Evolutionary conservation across 64 coral and sea anemone species (phyloP), one percentile per base, ranked within the genome.

Genomic region (Actinia equina): DNA sequence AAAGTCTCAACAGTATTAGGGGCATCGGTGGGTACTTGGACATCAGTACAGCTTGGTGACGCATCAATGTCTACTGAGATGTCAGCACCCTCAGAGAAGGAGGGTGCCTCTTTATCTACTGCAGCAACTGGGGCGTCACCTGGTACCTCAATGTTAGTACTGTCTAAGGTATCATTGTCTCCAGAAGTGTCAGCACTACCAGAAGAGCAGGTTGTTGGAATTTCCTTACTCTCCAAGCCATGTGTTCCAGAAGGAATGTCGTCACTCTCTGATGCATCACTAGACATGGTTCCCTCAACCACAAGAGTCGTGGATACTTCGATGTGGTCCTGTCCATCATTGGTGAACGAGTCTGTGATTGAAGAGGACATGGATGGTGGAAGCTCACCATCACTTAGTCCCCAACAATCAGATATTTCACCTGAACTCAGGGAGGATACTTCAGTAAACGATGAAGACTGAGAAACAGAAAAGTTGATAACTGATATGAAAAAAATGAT

Each of bases 351-450:
- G 27, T 74, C 26, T 74, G 69, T 74, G 9, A 4, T 41, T 74
- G 69, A 15, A 41, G 69, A 74, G n/a, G 69, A 41, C 37, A 74
- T 7, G 13, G 69, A 74, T 74, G 69, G 69, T 74, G 23, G 69
- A 74, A 74, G 69, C 69, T 74, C 26, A 18, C 69, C n/a, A 74
- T 74, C 69, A 74, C 69, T 74, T 30, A 65, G 62, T 65, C 62
- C 62, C 62, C 62, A 65, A 19, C 62, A 65, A 65, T 65, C 62
- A 65, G 62, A 65, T 13, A 65, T 10, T 13, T 65, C 19, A 8
- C 62, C 62, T 65, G 18, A 65, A 22, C 62, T 65, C 62, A 65
- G 5, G 22, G 62, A 65, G 4, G 19, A n/a, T 23, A 65, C 62
- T n/a, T 22, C 62, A 65, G 62, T 65, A 65, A 65, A 65, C 20